A percentile compares a stretch with the other conserved stretches of the same genome.
phyloP scores from a whole-genome alignment of 1,140 invertebrate species.

The Cataglyphis hispanica region DNA sequence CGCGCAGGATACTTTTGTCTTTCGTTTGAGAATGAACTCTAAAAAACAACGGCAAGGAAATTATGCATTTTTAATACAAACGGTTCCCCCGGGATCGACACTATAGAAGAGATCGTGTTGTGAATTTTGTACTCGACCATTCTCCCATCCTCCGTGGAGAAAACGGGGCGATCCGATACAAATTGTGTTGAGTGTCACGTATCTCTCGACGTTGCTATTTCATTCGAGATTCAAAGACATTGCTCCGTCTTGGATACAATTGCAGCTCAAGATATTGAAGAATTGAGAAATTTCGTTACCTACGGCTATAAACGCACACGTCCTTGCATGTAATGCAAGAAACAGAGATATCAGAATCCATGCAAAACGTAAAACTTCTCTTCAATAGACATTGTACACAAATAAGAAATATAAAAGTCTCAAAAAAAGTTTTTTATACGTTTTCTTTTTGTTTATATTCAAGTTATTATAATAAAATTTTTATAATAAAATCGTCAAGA shows the following conservation, averaged over 20 bases:
- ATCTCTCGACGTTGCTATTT: conserved; percentile 60
- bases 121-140: conserved; percentile 64
- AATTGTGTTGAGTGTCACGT: conserved; percentile 71
- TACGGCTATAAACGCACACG: not conserved
- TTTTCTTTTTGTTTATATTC: not conserved
- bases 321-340: not conserved
- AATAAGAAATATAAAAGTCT: conserved; percentile 5
- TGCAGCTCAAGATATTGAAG: not conserved
- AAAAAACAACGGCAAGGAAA: conserved; percentile 65
- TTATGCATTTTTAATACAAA: conserved; percentile 73
- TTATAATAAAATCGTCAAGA: no score
- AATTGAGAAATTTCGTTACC: conserved; percentile 31
- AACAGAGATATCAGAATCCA: conserved; percentile 2
- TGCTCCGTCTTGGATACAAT: conserved; percentile 50
- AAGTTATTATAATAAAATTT: no score
- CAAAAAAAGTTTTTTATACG: not conserved
- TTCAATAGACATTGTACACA: not conserved
- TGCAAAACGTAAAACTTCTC: not conserved
- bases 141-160: conserved; percentile 29
- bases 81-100: conserved; percentile 57
- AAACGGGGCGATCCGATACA: conserved; percentile 72
- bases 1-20: not conserved
- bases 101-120: conserved; percentile 65
- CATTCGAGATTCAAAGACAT: conserved; percentile 71
- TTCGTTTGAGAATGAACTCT: conserved; percentile 27